Evolutionary conservation across 1,140 invertebrate species (phyloP).

Genomic region (Cardiocondyla obscurior): DNA sequence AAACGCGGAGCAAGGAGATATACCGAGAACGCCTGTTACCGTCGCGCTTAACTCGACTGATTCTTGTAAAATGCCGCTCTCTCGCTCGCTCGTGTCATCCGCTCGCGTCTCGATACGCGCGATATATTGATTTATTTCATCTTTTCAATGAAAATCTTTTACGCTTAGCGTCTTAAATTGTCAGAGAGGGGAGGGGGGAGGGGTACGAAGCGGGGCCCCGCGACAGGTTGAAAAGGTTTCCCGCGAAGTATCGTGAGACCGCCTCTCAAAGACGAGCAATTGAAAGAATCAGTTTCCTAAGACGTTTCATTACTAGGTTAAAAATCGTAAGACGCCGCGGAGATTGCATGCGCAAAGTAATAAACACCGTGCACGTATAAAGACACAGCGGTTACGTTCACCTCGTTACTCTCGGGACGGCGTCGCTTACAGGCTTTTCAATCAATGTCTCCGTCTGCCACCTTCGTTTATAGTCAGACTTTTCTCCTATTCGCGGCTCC

Average conservation of each 20-base stretch:
- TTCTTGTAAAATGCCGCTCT: constrained; percentile 1
- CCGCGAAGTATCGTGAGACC: background rate
- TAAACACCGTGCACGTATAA: constrained; percentile 33
- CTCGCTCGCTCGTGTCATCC: background rate
- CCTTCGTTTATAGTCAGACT: constrained; percentile 50
- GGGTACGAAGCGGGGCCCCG: background rate
- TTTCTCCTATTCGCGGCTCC: constrained; percentile 46
- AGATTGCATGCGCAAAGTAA: constrained; percentile 45
- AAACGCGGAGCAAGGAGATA: background rate
- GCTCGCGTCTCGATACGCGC: background rate
- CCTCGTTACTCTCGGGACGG: constrained; percentile 43
- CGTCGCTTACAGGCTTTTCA: constrained; percentile 57
- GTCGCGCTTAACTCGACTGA: constrained; percentile 24
- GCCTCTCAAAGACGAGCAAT: constrained; percentile 33
- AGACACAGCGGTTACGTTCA: constrained; percentile 35
- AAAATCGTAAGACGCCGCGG: constrained; percentile 3
- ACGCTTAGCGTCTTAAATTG: background rate
- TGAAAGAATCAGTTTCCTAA: constrained; percentile 39
- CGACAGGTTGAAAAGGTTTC: background rate
- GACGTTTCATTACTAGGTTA: constrained; percentile 49
- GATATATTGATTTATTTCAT: background rate
- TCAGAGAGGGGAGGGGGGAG: no score
- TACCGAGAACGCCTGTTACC: background rate
- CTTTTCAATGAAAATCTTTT: background rate
- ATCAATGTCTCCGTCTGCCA: constrained; percentile 56